phyloP scores from a whole-genome alignment of 1,140 invertebrate species.

The Paraescarpia echinospica region DNA sequence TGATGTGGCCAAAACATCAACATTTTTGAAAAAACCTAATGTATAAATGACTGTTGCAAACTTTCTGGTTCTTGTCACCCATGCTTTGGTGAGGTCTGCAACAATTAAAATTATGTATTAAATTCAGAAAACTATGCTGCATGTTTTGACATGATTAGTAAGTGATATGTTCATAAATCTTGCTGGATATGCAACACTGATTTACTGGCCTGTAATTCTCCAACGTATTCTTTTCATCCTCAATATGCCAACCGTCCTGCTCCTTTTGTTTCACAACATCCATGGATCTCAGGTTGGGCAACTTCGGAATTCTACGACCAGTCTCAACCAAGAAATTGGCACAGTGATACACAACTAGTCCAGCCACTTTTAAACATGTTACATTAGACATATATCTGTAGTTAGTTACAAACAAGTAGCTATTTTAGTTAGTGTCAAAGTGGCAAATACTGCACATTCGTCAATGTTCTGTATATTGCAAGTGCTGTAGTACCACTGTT shows the following conservation, averaged over 20 bases:
- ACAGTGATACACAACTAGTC: too few species aligned
- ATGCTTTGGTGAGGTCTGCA: not conserved
- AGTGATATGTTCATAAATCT: not conserved
- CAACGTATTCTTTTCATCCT: too few species aligned
- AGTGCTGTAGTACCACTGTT: not conserved
- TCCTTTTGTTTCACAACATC: too few species aligned
- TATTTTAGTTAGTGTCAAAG: not conserved
- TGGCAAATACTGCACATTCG: not conserved
- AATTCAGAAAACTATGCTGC: not conserved
- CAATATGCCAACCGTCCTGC: too few species aligned
- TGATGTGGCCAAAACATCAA: not conserved
- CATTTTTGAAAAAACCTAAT: not conserved
- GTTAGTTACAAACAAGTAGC: not conserved
- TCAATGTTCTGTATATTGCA: not conserved
- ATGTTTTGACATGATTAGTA: not conserved
- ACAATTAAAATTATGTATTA: not conserved
- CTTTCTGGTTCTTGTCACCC: not conserved
- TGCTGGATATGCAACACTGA: not conserved
- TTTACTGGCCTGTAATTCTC: not conserved
- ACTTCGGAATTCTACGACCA: too few species aligned
- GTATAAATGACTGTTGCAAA: not conserved
- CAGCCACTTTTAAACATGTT: not conserved
- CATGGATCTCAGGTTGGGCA: too few species aligned
- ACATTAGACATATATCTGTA: not conserved
- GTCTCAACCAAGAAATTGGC: too few species aligned